These are phyloP conservation scores for Eudorcas thomsonii DNA, from an alignment of 2,113 vertebrate genomes.

Conservation along the genomic window DNA sequence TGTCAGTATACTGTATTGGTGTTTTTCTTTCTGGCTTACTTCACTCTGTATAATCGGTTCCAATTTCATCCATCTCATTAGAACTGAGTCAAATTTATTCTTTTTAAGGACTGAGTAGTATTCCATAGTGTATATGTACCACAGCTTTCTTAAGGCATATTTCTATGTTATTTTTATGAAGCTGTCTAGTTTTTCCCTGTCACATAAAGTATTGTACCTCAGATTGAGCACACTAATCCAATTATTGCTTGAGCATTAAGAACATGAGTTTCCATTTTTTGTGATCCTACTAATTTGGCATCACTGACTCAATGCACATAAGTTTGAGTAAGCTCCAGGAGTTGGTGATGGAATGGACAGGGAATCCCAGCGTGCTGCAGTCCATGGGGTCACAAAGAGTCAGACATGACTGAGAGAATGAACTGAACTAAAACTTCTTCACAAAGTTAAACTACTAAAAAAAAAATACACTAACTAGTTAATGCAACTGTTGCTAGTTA, in stretches of 20 bases:
- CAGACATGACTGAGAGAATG: neutral
- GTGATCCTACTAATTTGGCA: neutral
- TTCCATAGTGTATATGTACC: too few relatives aligned
- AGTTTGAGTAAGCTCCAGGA: neutral
- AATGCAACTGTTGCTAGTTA: too few relatives aligned
- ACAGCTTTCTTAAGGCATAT: too few relatives aligned
- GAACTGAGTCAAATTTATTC: too few relatives aligned
- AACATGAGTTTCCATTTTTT: neutral
- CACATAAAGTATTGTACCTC: neutral
- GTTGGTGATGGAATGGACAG: neutral
- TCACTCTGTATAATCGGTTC: too few relatives aligned
- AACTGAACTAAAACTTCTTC: neutral
- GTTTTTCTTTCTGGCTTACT: too few relatives aligned
- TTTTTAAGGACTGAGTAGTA: too few relatives aligned
- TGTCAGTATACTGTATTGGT: too few relatives aligned
- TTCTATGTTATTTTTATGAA: neutral
- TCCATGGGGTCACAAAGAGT: neutral
- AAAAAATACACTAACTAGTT: too few relatives aligned
- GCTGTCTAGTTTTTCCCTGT: neutral
- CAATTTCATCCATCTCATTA: too few relatives aligned
- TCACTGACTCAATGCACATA: rapidly evolving
- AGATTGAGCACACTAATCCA: neutral
- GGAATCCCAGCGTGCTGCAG: neutral
- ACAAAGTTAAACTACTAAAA: neutral
- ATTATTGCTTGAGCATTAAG: neutral